Evolutionary conservation across 2,797 vertebrate species (phyloP), one percentile per base, ranked within the genome.

Genomic region (Lagorchestes hirsutus): DNA sequence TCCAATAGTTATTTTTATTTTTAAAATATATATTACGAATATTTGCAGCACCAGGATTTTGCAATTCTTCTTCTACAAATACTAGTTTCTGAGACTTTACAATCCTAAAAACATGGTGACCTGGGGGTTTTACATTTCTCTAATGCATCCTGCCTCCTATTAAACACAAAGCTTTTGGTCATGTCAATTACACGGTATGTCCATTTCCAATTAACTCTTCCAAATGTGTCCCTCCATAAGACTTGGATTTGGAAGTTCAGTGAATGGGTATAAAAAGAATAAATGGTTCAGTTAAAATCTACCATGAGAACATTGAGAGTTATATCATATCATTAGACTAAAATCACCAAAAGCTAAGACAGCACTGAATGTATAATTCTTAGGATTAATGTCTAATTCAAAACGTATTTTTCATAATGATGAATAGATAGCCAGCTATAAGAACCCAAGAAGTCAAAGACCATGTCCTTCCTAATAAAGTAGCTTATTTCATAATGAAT

Each of bases 371-470:
- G 95, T 95, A 96, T 97, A 98, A 98, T 98, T 98, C 96, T 96
- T 96, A 97, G 97, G 82, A 98, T 97, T 98, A 97, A 95, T 98
- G 97, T 98, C 97, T 98, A 98, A 98, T 98, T 98, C 96, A 98
- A 97, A 82, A 97, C 97, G 67, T 97, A 93, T 95, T 98, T 95
- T 98, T 98, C 62, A 97, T 82, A 98, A 97, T 98, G 91, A 97
- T 97, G 90, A 98, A 97, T 28, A 97, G 74, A 97, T 1, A 98
- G 28, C 29, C 54, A 96, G 46, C 50, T 96, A 95, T 91, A 94
- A 95, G 96, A 98, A 95, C 40, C 74, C 31, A 96, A 95, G 56
- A 96, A 97, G 95, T 59, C 67, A 55, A 97, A 93, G 34, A 97
- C 91, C 67, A 93, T 98, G 93, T 96, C 97, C 98, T 94, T 95